Conservation (phyloP, 2,797 vertebrate species). For the Oreochromis mossambicus region DNA sequence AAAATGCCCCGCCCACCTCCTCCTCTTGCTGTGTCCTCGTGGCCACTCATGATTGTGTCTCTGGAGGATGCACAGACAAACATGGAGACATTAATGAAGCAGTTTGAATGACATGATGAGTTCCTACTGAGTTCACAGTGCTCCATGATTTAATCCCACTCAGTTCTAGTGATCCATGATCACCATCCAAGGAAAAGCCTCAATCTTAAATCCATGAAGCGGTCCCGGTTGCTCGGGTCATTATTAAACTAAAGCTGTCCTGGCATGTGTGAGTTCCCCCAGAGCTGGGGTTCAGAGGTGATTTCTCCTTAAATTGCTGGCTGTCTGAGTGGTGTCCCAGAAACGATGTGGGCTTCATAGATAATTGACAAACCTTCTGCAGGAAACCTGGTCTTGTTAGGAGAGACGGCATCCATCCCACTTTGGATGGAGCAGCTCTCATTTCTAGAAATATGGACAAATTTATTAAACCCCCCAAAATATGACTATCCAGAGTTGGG, state of each 20-base stretch:
- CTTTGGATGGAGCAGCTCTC: no score
- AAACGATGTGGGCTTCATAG: no score
- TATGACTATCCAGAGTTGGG: no score
- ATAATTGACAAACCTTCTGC: no score
- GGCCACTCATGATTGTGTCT: not conserved
- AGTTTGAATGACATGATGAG: not conserved
- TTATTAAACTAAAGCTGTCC: not conserved
- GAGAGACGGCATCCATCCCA: no score
- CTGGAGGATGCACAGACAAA: not conserved
- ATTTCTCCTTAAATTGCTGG: no score
- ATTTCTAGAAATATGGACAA: no score
- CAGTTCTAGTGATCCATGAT: not conserved
- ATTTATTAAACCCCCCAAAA: no score
- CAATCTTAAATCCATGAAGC: not conserved
- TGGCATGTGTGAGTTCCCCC: fast-evolving
- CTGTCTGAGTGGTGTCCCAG: no score
- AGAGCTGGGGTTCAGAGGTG: not conserved
- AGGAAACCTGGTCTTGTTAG: no score
- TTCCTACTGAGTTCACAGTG: not conserved
- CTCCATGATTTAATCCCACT: not conserved
- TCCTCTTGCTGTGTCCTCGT: not conserved
- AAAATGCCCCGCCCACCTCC: not conserved
- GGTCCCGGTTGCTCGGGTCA: not conserved
- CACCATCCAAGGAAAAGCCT: not conserved
- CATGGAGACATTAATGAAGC: not conserved